A percentile compares a stretch with the other conserved stretches of the same genome.
These are phyloP conservation scores for Microctenopoma stevenorrisi DNA, from an alignment of 2,797 vertebrate genomes.

Conservation along the genomic window DNA sequence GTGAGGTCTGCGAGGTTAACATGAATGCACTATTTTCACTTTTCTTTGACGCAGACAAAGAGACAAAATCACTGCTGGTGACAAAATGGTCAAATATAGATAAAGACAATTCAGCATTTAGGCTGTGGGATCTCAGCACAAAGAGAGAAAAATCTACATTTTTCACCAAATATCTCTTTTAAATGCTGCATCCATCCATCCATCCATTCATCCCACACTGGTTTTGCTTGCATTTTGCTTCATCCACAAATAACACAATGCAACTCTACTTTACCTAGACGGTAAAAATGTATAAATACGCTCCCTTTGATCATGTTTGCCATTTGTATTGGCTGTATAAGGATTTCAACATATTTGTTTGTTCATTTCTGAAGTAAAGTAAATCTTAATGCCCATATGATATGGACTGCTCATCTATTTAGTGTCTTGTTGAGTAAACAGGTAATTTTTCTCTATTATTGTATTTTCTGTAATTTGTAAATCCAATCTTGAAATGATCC, in stretches of 20 bases:
- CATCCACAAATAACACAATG: conserved; percentile 13
- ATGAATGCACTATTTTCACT: conserved; percentile 37
- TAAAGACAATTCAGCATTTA: conserved; percentile 25
- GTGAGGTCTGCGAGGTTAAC: conserved; percentile 42
- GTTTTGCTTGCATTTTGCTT: conserved; percentile 17
- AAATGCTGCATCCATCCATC: conserved; percentile 12
- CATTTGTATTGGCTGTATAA: conserved; percentile 10
- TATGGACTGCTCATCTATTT: not conserved
- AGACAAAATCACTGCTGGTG: conserved; percentile 21
- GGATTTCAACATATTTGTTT: conserved; percentile 11
- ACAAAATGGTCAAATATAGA: conserved; percentile 27
- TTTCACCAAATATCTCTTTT: not conserved
- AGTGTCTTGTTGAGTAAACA: not conserved
- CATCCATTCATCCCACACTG: not conserved
- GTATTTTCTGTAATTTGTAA: conserved; percentile 6
- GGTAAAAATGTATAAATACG: not conserved
- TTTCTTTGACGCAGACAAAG: conserved; percentile 40
- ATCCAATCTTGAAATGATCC: not conserved
- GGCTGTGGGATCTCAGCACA: conserved; percentile 16
- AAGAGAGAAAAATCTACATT: not conserved
- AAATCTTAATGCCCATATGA: not conserved
- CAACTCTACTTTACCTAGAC: conserved; percentile 1
- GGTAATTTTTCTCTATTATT: not conserved
- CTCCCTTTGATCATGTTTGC: conserved; percentile 26
- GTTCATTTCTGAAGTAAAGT: conserved; percentile 6